Evolutionary conservation across 2,797 vertebrate genomes (phyloP), one percentile per base, ranked within the genome.

Genomic region (Denticeps clupeoides): DNA sequence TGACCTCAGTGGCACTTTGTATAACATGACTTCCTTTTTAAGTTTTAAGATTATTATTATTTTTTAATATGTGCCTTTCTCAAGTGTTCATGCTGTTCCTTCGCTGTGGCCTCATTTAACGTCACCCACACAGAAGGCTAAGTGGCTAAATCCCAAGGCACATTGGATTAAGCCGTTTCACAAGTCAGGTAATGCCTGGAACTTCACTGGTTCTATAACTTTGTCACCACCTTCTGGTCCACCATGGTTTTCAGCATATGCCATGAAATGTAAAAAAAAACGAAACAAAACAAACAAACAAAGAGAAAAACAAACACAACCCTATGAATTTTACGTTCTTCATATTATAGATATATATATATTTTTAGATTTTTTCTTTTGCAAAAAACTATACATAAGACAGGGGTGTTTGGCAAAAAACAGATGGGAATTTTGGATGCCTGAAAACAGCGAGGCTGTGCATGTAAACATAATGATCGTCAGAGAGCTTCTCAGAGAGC

Each of bases 391-490:
- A 19, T 26, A 31, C 23, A 35, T 51, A 56, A 60, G 50, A 60
- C 46, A 22, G 24, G 49, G 53, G 37, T 59, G 49, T 60, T 67
- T 62, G 64, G 57, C 56, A 56, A 55, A 23, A 19, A 7, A 55
- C 22, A 32, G 15, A 31, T 18, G 53, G 31, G 27, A 26, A 22
- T 32, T 16, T 28, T 22, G 10, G 22, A 42, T 28, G 54, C 75
- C 72, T 74, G 26, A 57, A 68, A 78, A 68, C 65, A 68, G 71
- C 66, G 50, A 1, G 54, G 52, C 53, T 52, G 64, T 70, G 47
- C 41, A 51, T 41, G 51, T 25, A 31, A 61, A 69, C 43, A 21
- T 43, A 53, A 67, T 56, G 54, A 60, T 55, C 53, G 51, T 56
- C 58, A 51, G 44, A 62, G 43, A 66, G 60, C 58, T 31, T 25